Percentiles rank a stretch among this genome's conserved stretches.
Evolutionary conservation across 1,140 invertebrate genomes (phyloP).

Genomic region (Colletes latitarsis): DNA sequence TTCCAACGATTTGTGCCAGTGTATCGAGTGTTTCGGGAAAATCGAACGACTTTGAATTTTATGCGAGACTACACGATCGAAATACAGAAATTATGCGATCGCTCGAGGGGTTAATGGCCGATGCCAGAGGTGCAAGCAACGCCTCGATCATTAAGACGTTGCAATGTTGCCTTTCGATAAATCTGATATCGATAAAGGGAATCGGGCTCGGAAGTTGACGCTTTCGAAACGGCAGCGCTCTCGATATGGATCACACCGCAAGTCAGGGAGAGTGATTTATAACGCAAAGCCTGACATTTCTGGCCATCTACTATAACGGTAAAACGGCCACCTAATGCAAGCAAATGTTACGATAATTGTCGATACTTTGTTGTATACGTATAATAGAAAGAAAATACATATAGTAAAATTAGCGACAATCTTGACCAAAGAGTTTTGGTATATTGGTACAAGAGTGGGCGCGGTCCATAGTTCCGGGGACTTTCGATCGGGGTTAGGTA

Average conservation of each 20-base stretch:
- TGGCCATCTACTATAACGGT: not conserved
- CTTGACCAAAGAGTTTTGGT: not conserved
- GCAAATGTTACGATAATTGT: too few relatives aligned
- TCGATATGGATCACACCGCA: not conserved
- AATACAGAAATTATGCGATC: too few relatives aligned
- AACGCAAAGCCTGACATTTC: not conserved
- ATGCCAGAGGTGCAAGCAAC: not conserved
- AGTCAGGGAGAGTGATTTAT: constrained; percentile 16
- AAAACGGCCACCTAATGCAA: too few relatives aligned
- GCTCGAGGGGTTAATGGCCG: too few relatives aligned
- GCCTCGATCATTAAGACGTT: not conserved
- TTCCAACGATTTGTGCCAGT: too few relatives aligned
- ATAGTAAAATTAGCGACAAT: not conserved
- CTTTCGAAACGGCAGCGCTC: not conserved
- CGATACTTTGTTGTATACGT: too few relatives aligned
- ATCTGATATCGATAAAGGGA: not conserved
- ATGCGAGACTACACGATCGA: too few relatives aligned
- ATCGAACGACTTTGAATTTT: too few relatives aligned
- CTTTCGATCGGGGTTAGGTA: constrained; percentile 38
- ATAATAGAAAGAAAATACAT: too few relatives aligned
- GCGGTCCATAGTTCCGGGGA: constrained; percentile 45
- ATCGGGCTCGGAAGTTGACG: not conserved
- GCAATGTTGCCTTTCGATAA: too few relatives aligned
- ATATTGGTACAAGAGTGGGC: not conserved
- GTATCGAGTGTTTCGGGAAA: too few relatives aligned